phyloP scores from a whole-genome alignment of 2,888 invertebrate genomes.

The Drosophila longiperda region DNA sequence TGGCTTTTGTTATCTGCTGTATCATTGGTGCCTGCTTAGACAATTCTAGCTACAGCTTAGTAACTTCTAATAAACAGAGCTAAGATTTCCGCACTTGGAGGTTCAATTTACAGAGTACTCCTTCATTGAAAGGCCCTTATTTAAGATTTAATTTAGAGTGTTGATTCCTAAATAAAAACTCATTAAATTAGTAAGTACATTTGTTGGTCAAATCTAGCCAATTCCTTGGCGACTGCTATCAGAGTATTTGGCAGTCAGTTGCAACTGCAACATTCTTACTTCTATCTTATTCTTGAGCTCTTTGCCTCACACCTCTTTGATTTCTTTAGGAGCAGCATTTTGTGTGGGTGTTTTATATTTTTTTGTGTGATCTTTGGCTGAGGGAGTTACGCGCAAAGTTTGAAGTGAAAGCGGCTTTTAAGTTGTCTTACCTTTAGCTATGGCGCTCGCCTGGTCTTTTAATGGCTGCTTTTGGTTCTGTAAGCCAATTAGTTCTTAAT shows the following conservation, averaged over 20 bases:
- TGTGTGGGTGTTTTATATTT: background rate
- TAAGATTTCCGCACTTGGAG: no score
- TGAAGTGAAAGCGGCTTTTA: conserved; percentile 72
- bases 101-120: no score
- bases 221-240: background rate
- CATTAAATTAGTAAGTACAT: background rate
- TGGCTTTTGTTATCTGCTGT: background rate
- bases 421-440: conserved; percentile 42
- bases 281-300: background rate
- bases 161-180: no score
- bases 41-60: background rate
- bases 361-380: conserved; percentile 56
- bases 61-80: no score
- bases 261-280: background rate
- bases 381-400: conserved; percentile 69
- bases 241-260: background rate
- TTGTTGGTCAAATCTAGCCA: background rate
- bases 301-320: conserved; percentile 45
- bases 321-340: conserved; percentile 40
- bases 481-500: conserved; percentile 82
- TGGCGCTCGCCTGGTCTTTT: conserved; percentile 45
- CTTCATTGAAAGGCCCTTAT: no score
- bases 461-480: conserved; percentile 78
- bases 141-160: no score
- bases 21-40: no score